Base-by-base conservation (phyloP, 2,888 invertebrate species). In the Phalera bucephala region DNA sequence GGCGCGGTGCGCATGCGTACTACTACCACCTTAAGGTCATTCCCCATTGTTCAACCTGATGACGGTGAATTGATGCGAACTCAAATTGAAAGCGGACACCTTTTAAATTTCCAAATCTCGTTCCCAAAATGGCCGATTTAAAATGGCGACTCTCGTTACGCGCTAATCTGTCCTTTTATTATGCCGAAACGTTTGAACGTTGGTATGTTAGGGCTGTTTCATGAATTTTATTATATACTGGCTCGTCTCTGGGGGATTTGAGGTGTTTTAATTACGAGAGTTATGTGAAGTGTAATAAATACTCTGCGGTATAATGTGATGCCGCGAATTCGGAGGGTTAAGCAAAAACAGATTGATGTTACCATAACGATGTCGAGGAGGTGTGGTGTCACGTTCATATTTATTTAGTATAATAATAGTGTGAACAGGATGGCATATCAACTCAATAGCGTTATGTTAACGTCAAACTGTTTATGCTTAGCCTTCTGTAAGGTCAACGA, bases 41-140 rank as follows among this genome's bases (percentile, higher is more conserved):
- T 79, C 71, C 76, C 76, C 73, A 84, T 84, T 85, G 85, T 84
- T 76, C 75, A 60, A 59, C 58, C 62, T 57, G 61, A 61, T 57
- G 52, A 52, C 57, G 67, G 57, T 59, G 56, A 64, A 64, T 59
- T 59, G 63, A 62, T 57, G 60, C 57, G 52, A 51, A 45, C 51
- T 57, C 50, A 54, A 54, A 64, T 64, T 61, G 47, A 17, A 44
- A 57, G 43, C 62, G 70, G 66, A 72, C 72, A 73, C 69, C 71
- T 76, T 72, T 74, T 68, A 55, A 58, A 65, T 46, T 64, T 63
- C 43, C 35, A 50, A 61, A 71, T 66, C 62, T 53, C 55, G 36
- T 42, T 59, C 62, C 54, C 35, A 47, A 47, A 52, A 59, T 35
- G 54, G 50, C 42, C 48, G 55, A 52, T 60, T 54, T 50, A 38